Percentiles rank a stretch among this genome's conserved stretches.
Conservation (phyloP, 2,888 invertebrate genomes). For the Leuctra nigra region DNA sequence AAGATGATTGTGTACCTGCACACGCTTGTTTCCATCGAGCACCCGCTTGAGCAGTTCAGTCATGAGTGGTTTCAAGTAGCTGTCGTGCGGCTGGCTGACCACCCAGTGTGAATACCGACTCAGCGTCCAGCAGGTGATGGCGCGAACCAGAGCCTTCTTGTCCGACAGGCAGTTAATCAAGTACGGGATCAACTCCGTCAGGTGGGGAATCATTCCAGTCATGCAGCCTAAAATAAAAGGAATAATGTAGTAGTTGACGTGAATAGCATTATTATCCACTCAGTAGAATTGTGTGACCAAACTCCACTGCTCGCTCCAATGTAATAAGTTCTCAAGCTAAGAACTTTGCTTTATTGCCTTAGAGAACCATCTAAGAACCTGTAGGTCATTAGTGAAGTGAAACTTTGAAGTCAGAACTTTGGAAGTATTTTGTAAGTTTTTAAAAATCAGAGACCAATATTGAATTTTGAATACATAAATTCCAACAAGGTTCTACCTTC, state of each 20-base stretch:
- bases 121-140: slow-evolving; percentile 99
- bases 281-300: too few relatives aligned
- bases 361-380: too few relatives aligned
- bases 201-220: slow-evolving; percentile 93
- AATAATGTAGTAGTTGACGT: neutral
- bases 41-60: slow-evolving; percentile 88
- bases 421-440: too few relatives aligned
- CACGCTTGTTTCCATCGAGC: slow-evolving; percentile 93
- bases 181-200: slow-evolving; percentile 94
- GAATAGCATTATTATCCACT: too few relatives aligned
- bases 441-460: too few relatives aligned
- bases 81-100: slow-evolving; percentile 89
- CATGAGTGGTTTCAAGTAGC: slow-evolving; percentile 91
- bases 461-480: too few relatives aligned
- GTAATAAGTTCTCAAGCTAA: too few relatives aligned
- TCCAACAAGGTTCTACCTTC: slow-evolving; percentile 53
- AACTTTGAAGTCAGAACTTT: too few relatives aligned
- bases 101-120: slow-evolving; percentile 99
- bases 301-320: too few relatives aligned
- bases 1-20: too few relatives aligned
- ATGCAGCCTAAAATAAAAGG: slow-evolving; percentile 60
- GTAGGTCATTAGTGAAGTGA: too few relatives aligned
- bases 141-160: slow-evolving; percentile 92
- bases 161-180: slow-evolving; percentile 88
- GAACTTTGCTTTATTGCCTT: too few relatives aligned